phyloP scores from a whole-genome alignment of 2,888 invertebrate genomes.

The Napeogenes sylphis region DNA sequence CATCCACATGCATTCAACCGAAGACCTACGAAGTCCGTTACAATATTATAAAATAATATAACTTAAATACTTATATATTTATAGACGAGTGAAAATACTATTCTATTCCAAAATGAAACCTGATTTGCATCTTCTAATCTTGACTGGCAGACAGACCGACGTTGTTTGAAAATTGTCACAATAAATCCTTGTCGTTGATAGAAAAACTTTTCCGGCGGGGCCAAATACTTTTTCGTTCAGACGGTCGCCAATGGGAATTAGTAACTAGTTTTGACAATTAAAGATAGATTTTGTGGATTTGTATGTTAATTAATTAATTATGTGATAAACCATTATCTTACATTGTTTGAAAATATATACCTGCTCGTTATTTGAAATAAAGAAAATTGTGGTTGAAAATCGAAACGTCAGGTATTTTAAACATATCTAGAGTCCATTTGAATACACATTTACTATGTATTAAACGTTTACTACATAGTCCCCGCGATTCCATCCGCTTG shows the following conservation, averaged over 20 bases:
- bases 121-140: conserved; percentile 44
- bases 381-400: no score
- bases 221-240: conserved; percentile 4
- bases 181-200: conserved; percentile 57
- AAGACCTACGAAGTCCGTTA: no score
- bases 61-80: no score
- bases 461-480: no score
- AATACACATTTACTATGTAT: no score
- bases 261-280: conserved; percentile 4
- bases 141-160: conserved; percentile 7
- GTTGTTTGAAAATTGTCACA: conserved; percentile 47
- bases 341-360: no score
- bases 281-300: not conserved
- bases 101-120: conserved; percentile 3
- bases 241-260: not conserved
- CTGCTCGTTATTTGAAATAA: no score
- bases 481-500: no score
- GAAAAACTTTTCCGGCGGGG: conserved; percentile 52
- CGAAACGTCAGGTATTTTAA: no score
- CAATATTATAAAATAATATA: no score
- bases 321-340: not conserved
- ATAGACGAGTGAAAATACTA: not conserved
- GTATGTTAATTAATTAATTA: not conserved
- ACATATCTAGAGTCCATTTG: no score
- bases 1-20: no score